Base-by-base conservation (phyloP, 2,888 invertebrate genomes). In the Andrena dorsata region DNA sequence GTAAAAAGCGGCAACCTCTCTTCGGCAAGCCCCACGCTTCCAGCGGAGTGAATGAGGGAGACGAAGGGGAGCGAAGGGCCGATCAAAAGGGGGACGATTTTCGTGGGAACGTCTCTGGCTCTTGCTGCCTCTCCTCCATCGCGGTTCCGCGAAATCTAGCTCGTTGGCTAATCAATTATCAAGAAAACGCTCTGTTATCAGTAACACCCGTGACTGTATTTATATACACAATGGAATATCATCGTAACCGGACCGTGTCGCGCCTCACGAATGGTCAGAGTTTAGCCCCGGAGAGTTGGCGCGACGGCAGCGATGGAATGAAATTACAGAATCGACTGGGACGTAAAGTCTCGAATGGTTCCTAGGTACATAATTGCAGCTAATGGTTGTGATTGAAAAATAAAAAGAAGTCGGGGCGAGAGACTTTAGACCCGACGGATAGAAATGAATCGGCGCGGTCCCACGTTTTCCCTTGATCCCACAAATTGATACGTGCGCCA, bases 41-140 rank as follows among this genome's bases (percentile, higher is more conserved):
- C 20, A 7, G 28, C 61, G 26, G 13, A 2, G 68, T 30, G 63
- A 28, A 61, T 35, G 28, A 20, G 56, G 68, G 70, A 66, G 30
- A 77, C 80, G 83, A 23, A 53, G 85, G 88, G 89, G 84, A 75
- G 82, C 63, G 78, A 68, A 82, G 61, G 66, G 53, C 30, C 64
- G 81, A 84, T 85, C 82, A 30, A 81, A 84, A n/a, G n/a, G 84
- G 85, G 87, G 89, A 83, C 91, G 90, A 90, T 77, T 91, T 92
- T 92, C 93, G 93, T 93, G 93, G 93, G 93, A 93, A 93, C 92
- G 92, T 90, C 89, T 91, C 90, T 90, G 91, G 90, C 87, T 89
- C 90, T 89, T 84, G 66, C n/a, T 1, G 70, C 75, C 75, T 74
- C 69, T 69, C 72, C 77, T 51, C 76, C 64, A 8, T 16, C 20